These are phyloP conservation scores for Helicolenus hilgendorfi DNA, from an alignment of 2,797 vertebrate species.

Conservation along the genomic window DNA sequence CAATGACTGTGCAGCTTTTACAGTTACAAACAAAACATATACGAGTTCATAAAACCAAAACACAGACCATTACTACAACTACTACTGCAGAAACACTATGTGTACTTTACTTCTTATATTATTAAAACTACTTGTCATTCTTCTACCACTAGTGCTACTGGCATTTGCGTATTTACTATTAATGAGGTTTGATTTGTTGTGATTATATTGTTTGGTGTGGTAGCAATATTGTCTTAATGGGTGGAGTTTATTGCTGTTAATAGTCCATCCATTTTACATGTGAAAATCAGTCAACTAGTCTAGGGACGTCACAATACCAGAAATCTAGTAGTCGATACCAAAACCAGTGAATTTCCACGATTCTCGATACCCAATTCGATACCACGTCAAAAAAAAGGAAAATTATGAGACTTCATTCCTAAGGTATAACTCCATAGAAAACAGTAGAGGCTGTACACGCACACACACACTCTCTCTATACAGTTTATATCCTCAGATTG, in stretches of 20 bases:
- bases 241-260: not conserved
- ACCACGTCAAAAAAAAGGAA: no score
- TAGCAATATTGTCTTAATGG: no score
- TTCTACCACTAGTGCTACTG: not conserved
- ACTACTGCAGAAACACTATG: not conserved
- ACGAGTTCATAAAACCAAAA: not conserved
- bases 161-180: not conserved
- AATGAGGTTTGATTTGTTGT: not conserved
- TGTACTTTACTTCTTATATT: not conserved
- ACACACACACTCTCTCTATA: no score
- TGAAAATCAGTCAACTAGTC: not conserved
- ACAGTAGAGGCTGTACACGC: no score
- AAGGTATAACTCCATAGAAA: no score
- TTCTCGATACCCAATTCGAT: no score
- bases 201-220: not conserved
- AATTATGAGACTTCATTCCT: no score
- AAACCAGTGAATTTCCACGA: no score
- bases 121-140: not conserved
- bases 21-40: no score
- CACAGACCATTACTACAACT: not conserved
- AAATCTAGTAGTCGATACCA: no score
- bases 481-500: no score
- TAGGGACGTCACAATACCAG: no score
- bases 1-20: not conserved
- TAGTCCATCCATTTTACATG: not conserved